Evolutionary conservation across 2,797 vertebrate genomes (phyloP).

Genomic region (Micrastur ruficollis): DNA sequence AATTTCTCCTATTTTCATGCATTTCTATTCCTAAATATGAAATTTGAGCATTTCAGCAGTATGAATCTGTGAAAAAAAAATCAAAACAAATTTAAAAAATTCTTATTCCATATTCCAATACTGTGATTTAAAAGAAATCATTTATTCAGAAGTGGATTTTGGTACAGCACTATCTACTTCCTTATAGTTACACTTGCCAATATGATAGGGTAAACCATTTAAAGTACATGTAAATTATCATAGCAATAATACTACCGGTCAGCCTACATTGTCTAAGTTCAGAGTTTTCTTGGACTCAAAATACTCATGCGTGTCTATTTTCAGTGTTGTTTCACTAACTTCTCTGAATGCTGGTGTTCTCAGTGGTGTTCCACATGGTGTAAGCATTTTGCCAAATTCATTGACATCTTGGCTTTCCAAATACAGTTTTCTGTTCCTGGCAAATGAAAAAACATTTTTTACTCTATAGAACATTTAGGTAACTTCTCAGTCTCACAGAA

Average conservation of each 20-base stretch:
- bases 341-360: background rate
- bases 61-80: background rate
- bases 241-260: background rate
- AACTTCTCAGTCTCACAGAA: background rate
- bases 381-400: background rate
- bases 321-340: background rate
- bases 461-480: background rate
- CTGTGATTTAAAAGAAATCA: background rate
- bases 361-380: rapidly evolving
- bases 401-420: background rate
- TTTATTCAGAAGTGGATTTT: background rate
- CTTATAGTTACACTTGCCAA: background rate
- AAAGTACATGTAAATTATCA: background rate
- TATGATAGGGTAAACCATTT: background rate
- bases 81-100: background rate
- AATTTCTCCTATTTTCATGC: background rate
- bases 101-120: background rate
- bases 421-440: background rate
- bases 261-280: background rate
- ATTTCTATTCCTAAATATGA: background rate
- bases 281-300: background rate
- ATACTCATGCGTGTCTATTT: background rate
- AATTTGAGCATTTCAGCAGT: background rate
- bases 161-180: background rate
- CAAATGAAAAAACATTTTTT: background rate